Conservation (phyloP, 2,113 vertebrate species). For the Zapus hudsonius region DNA sequence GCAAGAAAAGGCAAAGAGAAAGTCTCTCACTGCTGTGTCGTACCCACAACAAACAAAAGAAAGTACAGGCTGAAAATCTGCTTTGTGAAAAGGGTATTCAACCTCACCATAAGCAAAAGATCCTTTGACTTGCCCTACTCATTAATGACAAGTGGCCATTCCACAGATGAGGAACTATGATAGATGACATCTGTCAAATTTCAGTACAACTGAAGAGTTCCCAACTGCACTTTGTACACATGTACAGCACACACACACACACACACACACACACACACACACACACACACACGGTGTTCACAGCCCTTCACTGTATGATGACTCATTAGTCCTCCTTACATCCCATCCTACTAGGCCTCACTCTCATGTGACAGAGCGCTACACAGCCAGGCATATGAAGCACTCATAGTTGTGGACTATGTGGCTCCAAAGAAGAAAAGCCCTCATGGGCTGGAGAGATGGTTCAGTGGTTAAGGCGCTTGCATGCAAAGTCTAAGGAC, state of each 20-base stretch:
- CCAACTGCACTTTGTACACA: neutral
- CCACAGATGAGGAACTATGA: neutral
- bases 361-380: neutral
- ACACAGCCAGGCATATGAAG: neutral
- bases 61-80: neutral
- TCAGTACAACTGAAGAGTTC: neutral
- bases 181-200: neutral
- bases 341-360: neutral
- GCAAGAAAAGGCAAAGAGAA: neutral
- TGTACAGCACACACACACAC: neutral
- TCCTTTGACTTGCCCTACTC: neutral
- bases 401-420: accelerated
- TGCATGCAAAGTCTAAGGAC: too few species aligned
- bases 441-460: too few species aligned
- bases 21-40: neutral
- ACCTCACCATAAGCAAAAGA: neutral
- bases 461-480: too few species aligned
- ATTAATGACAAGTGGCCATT: neutral
- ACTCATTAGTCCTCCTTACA: neutral
- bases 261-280: accelerated
- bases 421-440: neutral
- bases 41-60: neutral
- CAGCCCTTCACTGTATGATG: neutral
- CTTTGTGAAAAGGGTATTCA: neutral
- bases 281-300: accelerated